phyloP scores from a whole-genome alignment of 23 tunicate species.

The Oikopleura dioica region DNA sequence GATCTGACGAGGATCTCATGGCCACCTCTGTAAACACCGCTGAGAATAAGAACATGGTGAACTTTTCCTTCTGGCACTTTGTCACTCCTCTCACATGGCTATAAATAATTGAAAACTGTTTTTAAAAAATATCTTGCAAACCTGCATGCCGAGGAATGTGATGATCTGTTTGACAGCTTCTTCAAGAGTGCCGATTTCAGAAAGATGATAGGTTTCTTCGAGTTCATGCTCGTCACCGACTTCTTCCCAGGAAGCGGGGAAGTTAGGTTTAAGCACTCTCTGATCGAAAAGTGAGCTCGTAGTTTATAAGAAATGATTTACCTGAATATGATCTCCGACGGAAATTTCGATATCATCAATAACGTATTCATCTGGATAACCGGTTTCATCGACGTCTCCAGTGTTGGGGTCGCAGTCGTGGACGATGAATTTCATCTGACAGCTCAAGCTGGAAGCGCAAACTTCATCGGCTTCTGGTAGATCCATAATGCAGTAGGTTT shows the following conservation, averaged over 20 bases:
- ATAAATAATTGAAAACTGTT: too few species aligned
- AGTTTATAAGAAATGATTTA: too few species aligned
- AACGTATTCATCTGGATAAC: conserved; percentile 70
- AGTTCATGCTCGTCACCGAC: conserved; percentile 57
- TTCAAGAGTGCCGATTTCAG: conserved; percentile 35
- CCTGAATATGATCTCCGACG: conserved; percentile 76
- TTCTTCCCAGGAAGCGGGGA: conserved; percentile 85
- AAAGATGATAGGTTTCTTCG: conserved; percentile 74
- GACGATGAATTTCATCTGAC: conserved; percentile 54
- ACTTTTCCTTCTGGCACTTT: conserved; percentile 71
- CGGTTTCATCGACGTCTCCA: conserved; percentile 52
- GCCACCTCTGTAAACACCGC: conserved; percentile 85
- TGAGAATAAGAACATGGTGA: conserved; percentile 36
- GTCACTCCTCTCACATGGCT: conserved; percentile 79
- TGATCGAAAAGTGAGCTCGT: too few species aligned
- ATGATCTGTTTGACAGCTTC: conserved; percentile 67
- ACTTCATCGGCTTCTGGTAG: not conserved
- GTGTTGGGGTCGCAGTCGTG: conserved; percentile 96
- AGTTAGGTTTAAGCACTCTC: conserved; percentile 59
- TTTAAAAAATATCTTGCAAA: too few species aligned
- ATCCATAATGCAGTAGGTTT: not conserved
- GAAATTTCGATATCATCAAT: conserved; percentile 73
- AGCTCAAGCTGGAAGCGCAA: conserved; percentile 24
- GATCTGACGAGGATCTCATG: conserved; percentile 61
- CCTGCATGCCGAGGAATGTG: conserved; percentile 84